phyloP scores from a whole-genome alignment of 2,888 invertebrate genomes.

The Nudaria mundana region DNA sequence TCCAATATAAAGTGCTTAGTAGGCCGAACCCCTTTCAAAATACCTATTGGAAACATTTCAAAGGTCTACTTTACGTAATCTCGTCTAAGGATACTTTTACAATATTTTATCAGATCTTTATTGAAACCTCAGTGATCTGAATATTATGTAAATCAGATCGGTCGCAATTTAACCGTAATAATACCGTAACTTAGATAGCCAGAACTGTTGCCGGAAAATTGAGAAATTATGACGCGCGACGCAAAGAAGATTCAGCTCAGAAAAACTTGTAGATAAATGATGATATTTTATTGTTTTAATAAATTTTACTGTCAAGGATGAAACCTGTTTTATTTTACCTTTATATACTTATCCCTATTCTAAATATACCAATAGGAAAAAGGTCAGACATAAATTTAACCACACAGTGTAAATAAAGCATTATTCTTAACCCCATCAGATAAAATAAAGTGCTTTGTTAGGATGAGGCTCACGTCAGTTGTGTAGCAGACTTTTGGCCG shows the following conservation, averaged over 20 bases:
- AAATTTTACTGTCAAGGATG: background rate
- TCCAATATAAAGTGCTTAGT: background rate
- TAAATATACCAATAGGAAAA: too few relatives aligned
- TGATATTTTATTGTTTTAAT: background rate
- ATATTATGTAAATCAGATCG: slow-evolving; percentile 6
- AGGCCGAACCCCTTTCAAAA: background rate
- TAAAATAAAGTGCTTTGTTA: too few relatives aligned
- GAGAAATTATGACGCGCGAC: background rate
- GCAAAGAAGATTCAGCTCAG: too few relatives aligned
- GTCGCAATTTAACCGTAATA: background rate
- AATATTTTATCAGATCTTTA: background rate
- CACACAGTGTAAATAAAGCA: too few relatives aligned
- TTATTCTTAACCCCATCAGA: too few relatives aligned
- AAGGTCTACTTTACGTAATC: background rate
- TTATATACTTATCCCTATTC: background rate
- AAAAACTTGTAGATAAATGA: too few relatives aligned
- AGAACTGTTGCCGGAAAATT: background rate
- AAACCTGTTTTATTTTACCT: background rate
- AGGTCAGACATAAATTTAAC: too few relatives aligned
- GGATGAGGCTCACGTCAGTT: too few relatives aligned
- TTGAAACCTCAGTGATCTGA: slow-evolving; percentile 1
- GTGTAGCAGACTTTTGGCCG: too few relatives aligned
- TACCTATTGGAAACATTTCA: background rate
- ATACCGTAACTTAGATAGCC: background rate
- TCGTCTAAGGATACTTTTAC: background rate